Evolutionary conservation across 2,888 invertebrate genomes (phyloP).

Genomic region (Watsonalla binaria): DNA sequence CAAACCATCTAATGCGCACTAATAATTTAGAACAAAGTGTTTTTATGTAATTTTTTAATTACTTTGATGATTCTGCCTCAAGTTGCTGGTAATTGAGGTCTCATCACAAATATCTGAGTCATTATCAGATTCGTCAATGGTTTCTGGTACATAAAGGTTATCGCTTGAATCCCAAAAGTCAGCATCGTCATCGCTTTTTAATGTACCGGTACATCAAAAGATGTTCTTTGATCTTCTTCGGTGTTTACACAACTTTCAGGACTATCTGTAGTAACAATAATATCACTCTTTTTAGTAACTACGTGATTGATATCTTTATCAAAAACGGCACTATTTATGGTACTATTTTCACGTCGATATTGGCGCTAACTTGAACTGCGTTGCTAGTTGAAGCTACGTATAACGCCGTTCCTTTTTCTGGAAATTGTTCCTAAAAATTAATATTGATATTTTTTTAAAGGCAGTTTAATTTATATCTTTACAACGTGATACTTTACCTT

Average conservation of each 20-base stretch:
- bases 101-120: slow-evolving; percentile 2
- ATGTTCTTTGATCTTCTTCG: slow-evolving; percentile 6
- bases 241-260: slow-evolving; percentile 5
- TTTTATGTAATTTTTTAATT: neutral
- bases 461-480: slow-evolving; percentile 5
- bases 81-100: slow-evolving; percentile 2
- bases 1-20: neutral
- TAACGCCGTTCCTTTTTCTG: slow-evolving; percentile 6
- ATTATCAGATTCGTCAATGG: slow-evolving; percentile 4
- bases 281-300: no score
- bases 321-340: no score
- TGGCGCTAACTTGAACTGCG: slow-evolving; percentile 6
- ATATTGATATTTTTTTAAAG: neutral
- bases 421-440: slow-evolving; percentile 7
- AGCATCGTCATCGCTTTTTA: slow-evolving; percentile 4
- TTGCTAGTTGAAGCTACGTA: slow-evolving; percentile 6
- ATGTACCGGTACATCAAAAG: slow-evolving; percentile 3
- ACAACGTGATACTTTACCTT: slow-evolving; percentile 7
- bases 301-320: slow-evolving; percentile 6
- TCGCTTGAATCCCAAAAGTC: slow-evolving; percentile 4
- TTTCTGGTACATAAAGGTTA: no score
- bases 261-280: slow-evolving; percentile 5
- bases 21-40: neutral
- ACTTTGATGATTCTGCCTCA: neutral
- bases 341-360: slow-evolving; percentile 6